These are phyloP conservation scores for Autographa pulchrina DNA, from an alignment of 2,888 invertebrate species.

Conservation along the genomic window DNA sequence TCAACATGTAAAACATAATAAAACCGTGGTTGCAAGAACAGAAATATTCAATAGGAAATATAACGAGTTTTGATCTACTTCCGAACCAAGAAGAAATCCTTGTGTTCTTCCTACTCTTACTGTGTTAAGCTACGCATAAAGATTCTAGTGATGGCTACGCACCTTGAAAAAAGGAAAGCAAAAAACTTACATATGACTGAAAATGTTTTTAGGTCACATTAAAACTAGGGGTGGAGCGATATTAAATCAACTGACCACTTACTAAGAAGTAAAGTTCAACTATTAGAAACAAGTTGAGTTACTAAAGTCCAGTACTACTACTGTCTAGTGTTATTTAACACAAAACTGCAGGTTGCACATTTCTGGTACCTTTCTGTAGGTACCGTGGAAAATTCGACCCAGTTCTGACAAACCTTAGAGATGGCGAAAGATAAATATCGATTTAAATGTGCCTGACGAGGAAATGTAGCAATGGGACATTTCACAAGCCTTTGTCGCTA, in stretches of 20 bases:
- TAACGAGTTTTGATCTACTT: slow-evolving; percentile 23
- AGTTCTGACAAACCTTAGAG: slow-evolving; percentile 39
- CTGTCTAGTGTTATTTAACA: slow-evolving; percentile 35
- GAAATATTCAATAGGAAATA: slow-evolving; percentile 18
- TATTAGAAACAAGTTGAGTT: slow-evolving; percentile 19
- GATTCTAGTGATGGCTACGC: background rate
- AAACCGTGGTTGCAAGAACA: slow-evolving; percentile 11
- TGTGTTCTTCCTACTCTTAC: slow-evolving; percentile 16
- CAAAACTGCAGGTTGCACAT: slow-evolving; percentile 43
- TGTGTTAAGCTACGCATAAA: background rate
- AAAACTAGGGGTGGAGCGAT: background rate
- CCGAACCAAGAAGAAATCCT: slow-evolving; percentile 22
- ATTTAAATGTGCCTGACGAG: slow-evolving; percentile 67
- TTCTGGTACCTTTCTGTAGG: slow-evolving; percentile 16
- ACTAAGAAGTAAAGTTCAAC: slow-evolving; percentile 20
- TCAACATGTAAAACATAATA: slow-evolving; percentile 21
- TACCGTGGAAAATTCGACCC: slow-evolving; percentile 38
- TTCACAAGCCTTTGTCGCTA: slow-evolving; percentile 66
- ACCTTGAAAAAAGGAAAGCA: slow-evolving; percentile 1
- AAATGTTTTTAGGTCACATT: background rate
- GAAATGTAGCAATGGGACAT: slow-evolving; percentile 68
- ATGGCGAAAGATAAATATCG: slow-evolving; percentile 52
- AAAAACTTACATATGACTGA: background rate
- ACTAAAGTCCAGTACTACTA: slow-evolving; percentile 22
- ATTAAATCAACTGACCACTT: background rate